Evolutionary conservation across 2,113 vertebrate species (phyloP).

Genomic region (Malurus melanocephalus): DNA sequence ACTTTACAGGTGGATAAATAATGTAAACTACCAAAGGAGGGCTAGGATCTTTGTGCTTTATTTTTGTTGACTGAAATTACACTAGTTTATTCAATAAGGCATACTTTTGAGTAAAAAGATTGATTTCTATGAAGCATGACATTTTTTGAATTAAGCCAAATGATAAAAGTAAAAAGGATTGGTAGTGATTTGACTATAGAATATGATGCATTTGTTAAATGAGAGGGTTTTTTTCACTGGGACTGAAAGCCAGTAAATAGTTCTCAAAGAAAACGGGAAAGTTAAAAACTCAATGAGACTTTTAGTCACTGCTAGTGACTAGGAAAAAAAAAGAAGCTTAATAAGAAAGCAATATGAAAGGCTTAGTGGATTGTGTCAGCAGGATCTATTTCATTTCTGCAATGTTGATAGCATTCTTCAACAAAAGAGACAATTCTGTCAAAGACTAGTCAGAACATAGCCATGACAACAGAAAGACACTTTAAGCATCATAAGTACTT

Average conservation of each 20-base stretch:
- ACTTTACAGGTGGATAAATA: slow-evolving; percentile 39
- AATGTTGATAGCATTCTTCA: background rate
- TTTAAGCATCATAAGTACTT: background rate
- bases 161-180: background rate
- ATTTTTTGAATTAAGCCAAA: slow-evolving; percentile 34
- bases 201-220: slow-evolving; percentile 16
- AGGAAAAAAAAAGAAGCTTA: background rate
- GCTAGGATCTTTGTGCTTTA: background rate
- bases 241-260: background rate
- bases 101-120: slow-evolving; percentile 8
- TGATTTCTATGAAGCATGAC: slow-evolving; percentile 14
- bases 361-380: background rate
- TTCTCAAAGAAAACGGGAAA: background rate
- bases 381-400: slow-evolving; percentile 8
- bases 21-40: slow-evolving; percentile 15
- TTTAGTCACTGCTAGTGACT: background rate
- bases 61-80: slow-evolving; percentile 23
- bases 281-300: slow-evolving; percentile 2
- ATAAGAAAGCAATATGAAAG: background rate
- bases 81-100: background rate
- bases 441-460: background rate
- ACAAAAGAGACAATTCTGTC: background rate
- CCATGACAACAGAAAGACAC: background rate
- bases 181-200: slow-evolving; percentile 34
- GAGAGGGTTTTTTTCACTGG: background rate